A percentile compares a stretch with the other conserved stretches of the same genome.
These are phyloP conservation scores for Ridgeia piscesae DNA, from an alignment of 1,140 invertebrate genomes.

Conservation along the genomic window DNA sequence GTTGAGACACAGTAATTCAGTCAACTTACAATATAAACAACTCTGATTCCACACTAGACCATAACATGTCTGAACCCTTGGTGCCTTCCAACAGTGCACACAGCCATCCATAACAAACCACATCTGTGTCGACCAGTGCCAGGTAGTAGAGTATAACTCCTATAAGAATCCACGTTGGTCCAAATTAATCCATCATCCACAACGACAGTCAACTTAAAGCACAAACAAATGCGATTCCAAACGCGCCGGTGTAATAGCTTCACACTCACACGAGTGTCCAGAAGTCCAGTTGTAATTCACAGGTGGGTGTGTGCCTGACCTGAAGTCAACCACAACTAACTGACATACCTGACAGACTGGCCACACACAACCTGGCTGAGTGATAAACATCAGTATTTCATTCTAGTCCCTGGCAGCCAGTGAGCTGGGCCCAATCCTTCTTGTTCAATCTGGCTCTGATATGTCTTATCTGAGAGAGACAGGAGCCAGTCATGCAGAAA, in stretches of 20 bases:
- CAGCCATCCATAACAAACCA: no score
- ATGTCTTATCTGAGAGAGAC: not conserved
- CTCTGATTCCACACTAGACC: no score
- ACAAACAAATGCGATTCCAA: not conserved
- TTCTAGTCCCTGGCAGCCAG: not conserved
- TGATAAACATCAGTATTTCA: not conserved
- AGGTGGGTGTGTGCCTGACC: not conserved
- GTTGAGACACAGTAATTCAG: no score
- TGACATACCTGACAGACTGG: not conserved
- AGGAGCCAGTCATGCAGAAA: not conserved
- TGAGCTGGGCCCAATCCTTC: not conserved
- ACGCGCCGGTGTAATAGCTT: not conserved
- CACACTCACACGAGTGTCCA: no score
- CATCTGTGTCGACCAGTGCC: no score
- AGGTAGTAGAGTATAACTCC: no score
- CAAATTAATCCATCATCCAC: no score
- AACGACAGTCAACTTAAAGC: no score
- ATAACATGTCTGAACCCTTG: no score
- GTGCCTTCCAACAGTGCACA: no score
- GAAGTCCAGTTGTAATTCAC: not conserved
- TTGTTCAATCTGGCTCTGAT: not conserved
- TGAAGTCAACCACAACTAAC: not conserved
- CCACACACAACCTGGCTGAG: not conserved
- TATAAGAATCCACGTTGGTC: no score
- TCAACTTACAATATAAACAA: no score